Evolutionary conservation across 2,888 invertebrate genomes (phyloP), one percentile per base, ranked within the genome.

Genomic region (Gymnosoma rotundatum): DNA sequence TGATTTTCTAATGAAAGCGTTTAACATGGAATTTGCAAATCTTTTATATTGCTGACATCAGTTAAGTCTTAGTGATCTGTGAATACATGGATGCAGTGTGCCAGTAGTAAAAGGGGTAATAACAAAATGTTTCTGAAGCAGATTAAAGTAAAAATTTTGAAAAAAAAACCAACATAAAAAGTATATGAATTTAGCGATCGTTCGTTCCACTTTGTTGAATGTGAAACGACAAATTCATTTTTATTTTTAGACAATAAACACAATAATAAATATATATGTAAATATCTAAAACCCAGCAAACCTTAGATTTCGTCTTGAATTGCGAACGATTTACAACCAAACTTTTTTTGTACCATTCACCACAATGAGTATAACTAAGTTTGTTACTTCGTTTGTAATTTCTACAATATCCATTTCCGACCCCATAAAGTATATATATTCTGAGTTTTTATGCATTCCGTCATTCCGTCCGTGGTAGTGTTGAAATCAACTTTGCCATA

Each of bases 151-250:
- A 3, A 42, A 42, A 42, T 12, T 42, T 42, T 42, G 12, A 32
- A 32, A 2, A 8, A 5, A 7, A 32, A 32, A n/a, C n/a, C 0
- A 42, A 42, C 1, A 42, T 42, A 42, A 42, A 42, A 42, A 42
- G 2, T 42, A 42, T 12, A 4, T 12, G 12, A 42, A 42, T 42
- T 12, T 42, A 6, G 38, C 16, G 9, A 16, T 64, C 58, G 74
- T 70, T 81, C 58, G 74, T 70, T 81, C 58, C 74, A 81, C 61
- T 70, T 75, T 70, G 50, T 64, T 70, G 69, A 70, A 42, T 63
- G 63, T 70, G 45, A 70, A 78, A 54, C 32, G 38, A 54, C 67
- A 25, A n/a, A 48, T 42, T 52, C 10, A 16, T 12, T 64, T 56
- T 58, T 75, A 7, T 66, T 66, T 21, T 6, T 25, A 42, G 7